Conservation (phyloP, 2,797 vertebrate species). For the Melanogrammus aeglefinus region DNA sequence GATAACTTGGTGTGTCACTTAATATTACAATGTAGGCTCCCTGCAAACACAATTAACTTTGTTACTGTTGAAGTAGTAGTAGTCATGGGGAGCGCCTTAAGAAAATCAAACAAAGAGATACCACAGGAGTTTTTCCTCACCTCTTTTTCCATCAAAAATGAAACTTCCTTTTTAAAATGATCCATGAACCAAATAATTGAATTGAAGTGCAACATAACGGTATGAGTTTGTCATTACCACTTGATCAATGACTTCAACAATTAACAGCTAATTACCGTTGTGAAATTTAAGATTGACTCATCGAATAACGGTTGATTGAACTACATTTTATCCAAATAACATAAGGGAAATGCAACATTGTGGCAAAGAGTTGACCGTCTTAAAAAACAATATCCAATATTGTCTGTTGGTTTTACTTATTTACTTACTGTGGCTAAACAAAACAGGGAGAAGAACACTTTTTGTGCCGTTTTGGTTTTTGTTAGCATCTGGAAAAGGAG, state of each 20-base stretch:
- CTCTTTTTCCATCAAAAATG: background rate
- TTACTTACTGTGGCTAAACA: background rate
- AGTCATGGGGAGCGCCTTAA: background rate
- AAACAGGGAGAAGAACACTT: background rate
- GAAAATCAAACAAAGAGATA: background rate
- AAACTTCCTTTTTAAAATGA: too few species aligned
- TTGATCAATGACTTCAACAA: too few species aligned
- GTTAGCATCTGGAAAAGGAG: slow-evolving; percentile 61
- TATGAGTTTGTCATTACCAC: too few species aligned
- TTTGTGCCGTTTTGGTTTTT: background rate
- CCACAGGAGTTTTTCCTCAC: background rate
- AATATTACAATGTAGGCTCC: background rate
- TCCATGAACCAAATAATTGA: too few species aligned
- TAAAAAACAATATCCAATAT: background rate
- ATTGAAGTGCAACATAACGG: too few species aligned
- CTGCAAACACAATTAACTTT: background rate
- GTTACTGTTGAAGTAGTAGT: background rate
- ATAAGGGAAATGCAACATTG: background rate
- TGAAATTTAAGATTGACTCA: too few species aligned
- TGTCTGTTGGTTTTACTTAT: background rate
- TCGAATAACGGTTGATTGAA: too few species aligned
- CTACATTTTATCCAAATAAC: background rate
- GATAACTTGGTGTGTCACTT: background rate
- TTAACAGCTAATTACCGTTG: too few species aligned
- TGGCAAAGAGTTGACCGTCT: background rate